phyloP scores from a whole-genome alignment of 1,140 invertebrate genomes.

The Nixonia krombeini region DNA sequence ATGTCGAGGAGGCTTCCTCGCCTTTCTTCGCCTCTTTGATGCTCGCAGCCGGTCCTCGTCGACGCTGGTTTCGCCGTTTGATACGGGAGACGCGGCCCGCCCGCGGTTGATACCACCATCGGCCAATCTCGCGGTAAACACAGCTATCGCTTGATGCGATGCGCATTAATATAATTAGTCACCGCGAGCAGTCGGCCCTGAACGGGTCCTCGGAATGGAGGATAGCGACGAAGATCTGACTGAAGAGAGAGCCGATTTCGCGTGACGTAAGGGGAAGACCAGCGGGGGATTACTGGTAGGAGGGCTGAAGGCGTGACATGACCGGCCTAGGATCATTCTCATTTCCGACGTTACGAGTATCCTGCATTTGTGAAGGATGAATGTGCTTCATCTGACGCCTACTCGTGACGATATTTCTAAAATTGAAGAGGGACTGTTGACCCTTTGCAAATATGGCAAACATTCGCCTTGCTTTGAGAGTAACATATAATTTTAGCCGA shows the following conservation, averaged over 20 bases:
- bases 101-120: constrained; percentile 15
- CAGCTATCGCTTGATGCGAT: constrained; percentile 69
- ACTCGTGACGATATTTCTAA: no score
- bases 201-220: constrained; percentile 18
- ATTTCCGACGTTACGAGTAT: constrained; percentile 51
- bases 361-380: no score
- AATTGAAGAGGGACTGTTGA: not conserved
- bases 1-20: constrained; percentile 8
- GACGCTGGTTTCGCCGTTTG: constrained; percentile 38
- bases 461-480: no score
- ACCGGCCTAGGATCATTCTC: constrained; percentile 49
- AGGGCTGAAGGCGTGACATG: constrained; percentile 33
- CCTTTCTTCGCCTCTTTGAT: constrained; percentile 31
- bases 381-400: no score
- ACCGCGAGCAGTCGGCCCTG: constrained; percentile 66
- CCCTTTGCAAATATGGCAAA: no score
- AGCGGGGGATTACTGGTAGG: constrained; percentile 46
- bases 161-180: constrained; percentile 73
- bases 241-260: no score
- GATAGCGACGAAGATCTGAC: constrained; percentile 26
- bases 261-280: constrained; percentile 26
- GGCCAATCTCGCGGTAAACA: constrained; percentile 69
- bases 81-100: constrained; percentile 39
- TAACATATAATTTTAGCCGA: not conserved
- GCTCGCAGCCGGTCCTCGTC: constrained; percentile 35